A percentile compares a stretch with the other conserved stretches of the same genome.
phyloP scores from a whole-genome alignment of 1,140 invertebrate genomes.

The Pseudachorutes palmiensis region DNA sequence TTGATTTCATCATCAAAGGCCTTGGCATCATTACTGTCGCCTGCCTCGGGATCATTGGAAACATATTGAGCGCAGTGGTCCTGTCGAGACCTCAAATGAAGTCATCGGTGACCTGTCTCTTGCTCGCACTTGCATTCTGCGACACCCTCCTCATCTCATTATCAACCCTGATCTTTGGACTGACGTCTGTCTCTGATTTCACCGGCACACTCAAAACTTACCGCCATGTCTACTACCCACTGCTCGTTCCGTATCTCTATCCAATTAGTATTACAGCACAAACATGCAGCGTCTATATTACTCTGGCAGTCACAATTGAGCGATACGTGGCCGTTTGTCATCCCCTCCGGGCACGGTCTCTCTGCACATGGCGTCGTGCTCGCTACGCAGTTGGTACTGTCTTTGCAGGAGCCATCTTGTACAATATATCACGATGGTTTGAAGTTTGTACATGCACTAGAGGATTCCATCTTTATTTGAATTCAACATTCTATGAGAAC shows the following conservation, averaged over 20 bases:
- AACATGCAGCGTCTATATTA: conserved; percentile 88
- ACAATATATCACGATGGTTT: conserved; percentile 69
- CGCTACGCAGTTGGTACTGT: conserved; percentile 73
- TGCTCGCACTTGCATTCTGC: conserved; percentile 81
- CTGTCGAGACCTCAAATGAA: conserved; percentile 67
- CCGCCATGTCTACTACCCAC: conserved; percentile 30
- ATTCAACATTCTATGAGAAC: conserved; percentile 61
- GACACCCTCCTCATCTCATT: conserved; percentile 81
- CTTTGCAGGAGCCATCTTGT: conserved; percentile 68
- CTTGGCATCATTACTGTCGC: conserved; percentile 73
- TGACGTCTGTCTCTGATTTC: conserved; percentile 74
- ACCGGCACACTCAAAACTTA: conserved; percentile 46
- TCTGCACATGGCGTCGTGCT: conserved; percentile 84
- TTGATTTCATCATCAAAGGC: conserved; percentile 75
- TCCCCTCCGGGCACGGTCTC: conserved; percentile 71
- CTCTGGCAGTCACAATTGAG: conserved; percentile 87
- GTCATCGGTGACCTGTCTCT: conserved; percentile 85
- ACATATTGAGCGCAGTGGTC: conserved; percentile 81
- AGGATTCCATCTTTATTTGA: conserved; percentile 46
- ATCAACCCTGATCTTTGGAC: conserved; percentile 75
- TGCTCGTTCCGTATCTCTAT: conserved; percentile 33
- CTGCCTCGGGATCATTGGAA: conserved; percentile 76
- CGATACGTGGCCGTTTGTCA: conserved; percentile 93
- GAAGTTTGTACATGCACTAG: conserved; percentile 58
- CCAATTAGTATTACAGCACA: conserved; percentile 42